Base-by-base conservation (phyloP, 2,888 invertebrate species). In the Apotomis turbidana region DNA sequence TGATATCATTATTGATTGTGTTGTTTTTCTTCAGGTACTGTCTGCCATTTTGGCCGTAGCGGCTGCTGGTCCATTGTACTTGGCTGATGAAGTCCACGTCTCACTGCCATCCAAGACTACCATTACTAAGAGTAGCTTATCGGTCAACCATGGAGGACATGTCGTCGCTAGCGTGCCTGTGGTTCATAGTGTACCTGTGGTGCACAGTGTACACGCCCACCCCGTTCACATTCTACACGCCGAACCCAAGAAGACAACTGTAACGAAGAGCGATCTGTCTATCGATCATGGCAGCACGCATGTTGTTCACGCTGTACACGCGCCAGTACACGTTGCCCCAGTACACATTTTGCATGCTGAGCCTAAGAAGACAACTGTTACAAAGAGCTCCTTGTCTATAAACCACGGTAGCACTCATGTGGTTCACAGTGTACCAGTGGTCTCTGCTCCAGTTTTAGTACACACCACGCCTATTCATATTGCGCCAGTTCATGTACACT, bases 231-330 rank as follows among this genome's bases (percentile, higher is more conserved):
- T 72, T 13, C 62, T 71, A n/a, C 72, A 74, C 41, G 38, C 60
- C 0, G 69, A 68, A n/a, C 72, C 68, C n/a, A 66, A 59, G 4
- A 82, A 85, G 51, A 74, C 83, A 0, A 86, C 86, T 0, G 75
- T 86, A 4, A 85, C 87, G 5, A 89, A 90, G 83, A 85, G 90
- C 85, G 86, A 91, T 83, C 82, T 88, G 78, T 75, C 90, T 75
- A 83, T 94, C 77, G 80, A 84, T 76, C 88, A 89, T 68, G 87
- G 87, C 6, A 80, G 84, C 49, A 83, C 87, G 15, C 75, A 81
- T 64, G 64, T 83, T 5, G 74, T 83, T 0, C 84, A 90, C 66
- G 76, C 84, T 57, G 83, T 83, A 70, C 86, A 87, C 1, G 72
- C 78, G 3, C 76, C 27, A 27, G 27, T 82, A 0, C 84, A 85